Base-by-base conservation (phyloP, 2,113 vertebrate species). In the Zapus hudsonius region DNA sequence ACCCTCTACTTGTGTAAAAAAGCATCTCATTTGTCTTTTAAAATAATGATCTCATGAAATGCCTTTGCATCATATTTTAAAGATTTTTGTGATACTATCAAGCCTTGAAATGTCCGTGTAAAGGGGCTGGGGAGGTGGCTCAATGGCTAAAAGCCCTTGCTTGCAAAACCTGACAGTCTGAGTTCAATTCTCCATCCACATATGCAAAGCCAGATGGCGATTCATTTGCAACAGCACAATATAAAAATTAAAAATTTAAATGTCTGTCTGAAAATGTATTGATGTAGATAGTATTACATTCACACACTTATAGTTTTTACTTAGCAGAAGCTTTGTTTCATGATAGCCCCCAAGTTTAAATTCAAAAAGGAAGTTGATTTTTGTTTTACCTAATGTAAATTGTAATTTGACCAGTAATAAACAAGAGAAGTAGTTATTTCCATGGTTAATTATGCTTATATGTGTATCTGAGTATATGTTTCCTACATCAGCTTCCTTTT, bases 321-420 rank as follows among this genome's bases (percentile, higher is more conserved):
- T 69, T 84, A 47, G 12, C 33, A 5, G 33, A 27, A 69, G 8
- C 16, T 81, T 87, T 76, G 23, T 44, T 81, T 91, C 31, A 63
- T 42, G 47, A 55, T 61, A 44, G 16, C 29, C 11, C 13, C 55
- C 55, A 73, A 81, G 38, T 90, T 90, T 52, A 44, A 84, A 12
- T 38, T 88, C 81, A 84, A 81, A 93, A 89, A 89, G 22, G 23
- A 89, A 87, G 55, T 94, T 92, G 63, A 64, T 40, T 94, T 95
- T 87, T 93, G 44, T 90, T 89, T 90, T 94, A 84, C 42, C 23
- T 90, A 89, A 64, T 44, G 31, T 87, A 94, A 92, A 84, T 93
- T 79, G 52, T 85, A 82, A 79, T 82, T 92, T 79, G 57, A n/a
- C 22, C 33, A 84, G 67, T 52, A 66, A 84, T 73, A 85, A 94